Base-by-base conservation (phyloP, 2,888 invertebrate genomes). In the Anoplius nigerrimus region DNA sequence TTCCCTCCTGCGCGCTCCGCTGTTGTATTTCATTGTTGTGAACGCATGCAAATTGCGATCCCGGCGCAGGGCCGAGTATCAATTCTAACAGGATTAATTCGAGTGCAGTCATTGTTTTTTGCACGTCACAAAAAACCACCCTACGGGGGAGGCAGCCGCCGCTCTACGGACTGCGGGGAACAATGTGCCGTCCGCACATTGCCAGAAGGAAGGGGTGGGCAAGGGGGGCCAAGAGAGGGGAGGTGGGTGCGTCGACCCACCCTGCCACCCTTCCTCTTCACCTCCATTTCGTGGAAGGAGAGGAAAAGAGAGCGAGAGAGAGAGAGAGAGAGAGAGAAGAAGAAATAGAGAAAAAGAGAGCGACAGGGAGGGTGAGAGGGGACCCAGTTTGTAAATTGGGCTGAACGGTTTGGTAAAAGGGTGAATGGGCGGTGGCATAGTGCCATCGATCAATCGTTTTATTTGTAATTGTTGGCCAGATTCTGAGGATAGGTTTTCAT, bases 11-110 rank as follows among this genome's bases (percentile, higher is more conserved):
- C 54, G 46, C 59, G n/a, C n/a, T n/a, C 52, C 62, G 55, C 70
- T 73, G 74, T 74, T 80, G 76, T 76, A 77, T 84, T 83, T 78
- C 80, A 82, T 83, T 84, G 84, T 84, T 82, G 76, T 81, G 81
- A 80, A 79, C 75, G 78, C 79, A 83, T 84, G 84, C 82, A 84
- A 83, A 84, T 84, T 83, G 79, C 75, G 76, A 83, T 83, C 74
- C 77, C 79, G 72, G 64, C 69, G 57, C 74, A 64, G 72, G 74
- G 72, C 59, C 75, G 76, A 78, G 83, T 83, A 84, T 81, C 83
- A 82, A 81, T 83, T 82, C 81, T 78, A 81, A 82, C 78, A 78
- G 82, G 82, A 84, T 82, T 83, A 84, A 84, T 82, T 83, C 78
- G 80, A 76, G 81, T 81, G 80, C 74, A 79, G 80, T 81, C 82